Percentiles rank a stretch among this genome's conserved stretches.
phyloP scores from a whole-genome alignment of 2,113 vertebrate genomes.

The Tragelaphus scriptus region DNA sequence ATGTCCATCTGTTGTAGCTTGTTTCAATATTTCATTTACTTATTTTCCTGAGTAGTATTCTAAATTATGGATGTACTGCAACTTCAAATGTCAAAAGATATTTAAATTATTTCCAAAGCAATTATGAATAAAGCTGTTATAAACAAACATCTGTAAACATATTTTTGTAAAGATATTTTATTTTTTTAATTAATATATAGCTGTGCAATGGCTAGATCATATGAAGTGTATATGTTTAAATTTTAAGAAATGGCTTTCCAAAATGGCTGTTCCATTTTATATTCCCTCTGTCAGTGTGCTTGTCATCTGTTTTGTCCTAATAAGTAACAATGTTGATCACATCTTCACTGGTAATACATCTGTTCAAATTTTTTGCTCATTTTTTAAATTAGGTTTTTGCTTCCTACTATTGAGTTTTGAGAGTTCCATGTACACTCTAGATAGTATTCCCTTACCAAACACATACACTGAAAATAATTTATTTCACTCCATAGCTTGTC shows the following conservation, averaged over 20 bases:
- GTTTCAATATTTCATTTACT: background rate
- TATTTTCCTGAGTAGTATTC: background rate
- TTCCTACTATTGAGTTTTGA: background rate
- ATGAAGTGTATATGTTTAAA: background rate
- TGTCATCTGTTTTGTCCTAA: background rate
- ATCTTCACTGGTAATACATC: background rate
- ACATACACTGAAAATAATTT: background rate
- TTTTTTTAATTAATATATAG: background rate
- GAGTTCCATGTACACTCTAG: background rate
- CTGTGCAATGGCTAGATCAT: background rate
- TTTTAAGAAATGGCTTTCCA: background rate
- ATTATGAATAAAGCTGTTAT: background rate
- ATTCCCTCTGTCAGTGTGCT: background rate
- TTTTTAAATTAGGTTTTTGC: background rate
- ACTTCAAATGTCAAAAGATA: background rate
- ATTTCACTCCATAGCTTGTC: background rate
- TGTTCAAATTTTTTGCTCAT: background rate
- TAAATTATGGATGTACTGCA: background rate
- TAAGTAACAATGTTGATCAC: too few relatives aligned
- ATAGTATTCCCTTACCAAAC: background rate
- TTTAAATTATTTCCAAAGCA: background rate
- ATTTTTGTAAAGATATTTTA: background rate
- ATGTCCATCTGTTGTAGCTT: background rate
- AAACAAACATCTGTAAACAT: background rate
- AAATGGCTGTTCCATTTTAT: background rate